Base-by-base conservation (phyloP, 2,113 vertebrate genomes). In the Martes martes region DNA sequence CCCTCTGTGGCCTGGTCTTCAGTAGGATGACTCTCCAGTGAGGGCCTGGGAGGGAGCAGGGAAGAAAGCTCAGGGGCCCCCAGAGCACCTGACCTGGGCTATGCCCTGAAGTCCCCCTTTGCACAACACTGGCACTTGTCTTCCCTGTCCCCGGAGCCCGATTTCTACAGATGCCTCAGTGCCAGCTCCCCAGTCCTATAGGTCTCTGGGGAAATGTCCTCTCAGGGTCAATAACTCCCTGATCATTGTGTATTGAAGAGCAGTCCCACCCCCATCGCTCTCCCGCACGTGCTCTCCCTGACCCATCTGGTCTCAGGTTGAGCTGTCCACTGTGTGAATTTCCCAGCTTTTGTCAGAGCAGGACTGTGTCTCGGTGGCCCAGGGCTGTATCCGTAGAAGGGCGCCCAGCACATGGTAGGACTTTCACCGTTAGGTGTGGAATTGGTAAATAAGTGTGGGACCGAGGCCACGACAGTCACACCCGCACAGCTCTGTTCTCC, bases 101-200 rank as follows among this genome's bases (percentile, higher is more conserved):
- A 0, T 3, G 4, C 7, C 39, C 74, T 0, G 0, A 15, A 9
- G 47, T 9, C 8, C 50, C 52, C 80, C 16, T 7, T 3, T 69
- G 1, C 21, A 33, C 6, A 24, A 36, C 11, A 4, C 33, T 45
- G 55, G 55, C 33, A 24, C 28, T 39, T 0, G 0, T 36, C 28
- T 28, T 4, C 55, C 33, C 65, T 87, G 65, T 39, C 6, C 36
- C 45, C 36, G 7, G 36, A 63, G 1, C 5, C 2, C 0, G 0
- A 10, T 52, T 42, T 71, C 73, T 86, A 19, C 36, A 59, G 81
- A 11, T 0, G 3, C 21, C 7, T 16, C n/a, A 31, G n/a, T 61
- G n/a, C 21, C 0, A 4, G 21, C 33, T 11, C 86, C 86, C 47
- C 26, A 11, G 6, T 6, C 78, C 87, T 31, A 31, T 57, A 21